Evolutionary conservation across 2,888 invertebrate species (phyloP).

Genomic region (Chydorus sphaericus): DNA sequence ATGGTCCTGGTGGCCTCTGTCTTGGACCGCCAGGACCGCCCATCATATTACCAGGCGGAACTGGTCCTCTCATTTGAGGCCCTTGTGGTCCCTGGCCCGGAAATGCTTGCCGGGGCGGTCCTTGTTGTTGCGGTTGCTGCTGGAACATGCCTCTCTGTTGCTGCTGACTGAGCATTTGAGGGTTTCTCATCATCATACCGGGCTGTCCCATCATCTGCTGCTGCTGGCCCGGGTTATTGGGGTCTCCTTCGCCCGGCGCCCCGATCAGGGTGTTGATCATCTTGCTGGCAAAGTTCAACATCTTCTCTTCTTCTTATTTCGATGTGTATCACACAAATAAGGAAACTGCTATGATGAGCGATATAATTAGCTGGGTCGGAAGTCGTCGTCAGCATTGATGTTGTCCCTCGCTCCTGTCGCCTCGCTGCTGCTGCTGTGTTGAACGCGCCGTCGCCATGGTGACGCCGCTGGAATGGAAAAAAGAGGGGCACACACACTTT

Average conservation of each 20-base stretch:
- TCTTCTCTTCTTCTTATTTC: constrained; percentile 16
- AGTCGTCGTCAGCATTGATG: background rate
- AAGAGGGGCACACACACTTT: too few relatives aligned
- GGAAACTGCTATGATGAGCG: background rate
- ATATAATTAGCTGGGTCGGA: background rate
- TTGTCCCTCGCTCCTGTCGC: background rate
- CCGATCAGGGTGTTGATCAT: constrained; percentile 33
- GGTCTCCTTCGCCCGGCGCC: constrained; percentile 24
- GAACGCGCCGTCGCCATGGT: constrained; percentile 5
- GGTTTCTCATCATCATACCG: constrained; percentile 10
- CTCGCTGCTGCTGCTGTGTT: background rate
- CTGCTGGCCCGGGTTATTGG: background rate
- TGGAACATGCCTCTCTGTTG: constrained; percentile 17
- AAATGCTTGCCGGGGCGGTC: constrained; percentile 19
- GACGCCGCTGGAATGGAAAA: background rate
- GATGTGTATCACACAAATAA: background rate
- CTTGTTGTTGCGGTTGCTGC: constrained; percentile 20
- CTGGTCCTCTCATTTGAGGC: constrained; percentile 17
- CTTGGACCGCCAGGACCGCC: constrained; percentile 1
- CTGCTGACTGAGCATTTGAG: constrained; percentile 15
- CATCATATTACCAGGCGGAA: background rate
- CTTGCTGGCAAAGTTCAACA: constrained; percentile 34
- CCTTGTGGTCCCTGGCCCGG: constrained; percentile 16
- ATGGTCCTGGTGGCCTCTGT: background rate
- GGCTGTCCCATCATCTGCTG: constrained; percentile 15